These are phyloP conservation scores for Drosophila micromelanica DNA, from an alignment of 1,140 invertebrate genomes.

Conservation along the genomic window DNA sequence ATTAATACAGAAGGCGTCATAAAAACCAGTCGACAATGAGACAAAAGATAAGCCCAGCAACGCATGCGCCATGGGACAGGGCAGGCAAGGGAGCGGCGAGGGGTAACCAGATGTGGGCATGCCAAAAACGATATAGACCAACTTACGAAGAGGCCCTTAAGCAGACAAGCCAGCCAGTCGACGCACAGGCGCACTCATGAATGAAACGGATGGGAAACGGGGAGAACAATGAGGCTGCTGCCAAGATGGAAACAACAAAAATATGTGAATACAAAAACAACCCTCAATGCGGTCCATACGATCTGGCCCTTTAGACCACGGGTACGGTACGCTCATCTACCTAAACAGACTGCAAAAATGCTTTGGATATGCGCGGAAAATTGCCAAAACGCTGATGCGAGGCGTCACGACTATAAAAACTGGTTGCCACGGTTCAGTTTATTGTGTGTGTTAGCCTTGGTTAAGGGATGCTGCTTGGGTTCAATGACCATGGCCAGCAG, in stretches of 20 bases:
- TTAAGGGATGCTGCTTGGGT: slow-evolving; percentile 62
- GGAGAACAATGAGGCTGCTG: slow-evolving; percentile 29
- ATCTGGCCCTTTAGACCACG: slow-evolving; percentile 25
- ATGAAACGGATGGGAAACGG: slow-evolving; percentile 38
- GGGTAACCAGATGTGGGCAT: slow-evolving; percentile 55
- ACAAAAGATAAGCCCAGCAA: slow-evolving; percentile 50
- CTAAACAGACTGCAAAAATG: slow-evolving; percentile 28
- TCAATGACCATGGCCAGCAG: slow-evolving; percentile 55
- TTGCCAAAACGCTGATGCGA: slow-evolving; percentile 47
- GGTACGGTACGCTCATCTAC: slow-evolving; percentile 27
- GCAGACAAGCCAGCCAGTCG: not conserved
- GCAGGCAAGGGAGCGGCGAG: slow-evolving; percentile 3
- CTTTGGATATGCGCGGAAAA: slow-evolving; percentile 46
- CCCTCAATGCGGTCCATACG: slow-evolving; percentile 45
- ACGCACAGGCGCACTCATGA: slow-evolving; percentile 33
- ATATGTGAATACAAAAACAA: slow-evolving; percentile 43
- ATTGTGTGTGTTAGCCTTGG: slow-evolving; percentile 50
- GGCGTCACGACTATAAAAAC: slow-evolving; percentile 37
- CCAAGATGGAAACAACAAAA: slow-evolving; percentile 4
- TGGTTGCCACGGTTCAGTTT: slow-evolving; percentile 41
- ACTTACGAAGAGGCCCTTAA: slow-evolving; percentile 32
- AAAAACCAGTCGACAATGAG: slow-evolving; percentile 62
- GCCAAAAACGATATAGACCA: slow-evolving; percentile 57
- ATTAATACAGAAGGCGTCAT: slow-evolving; percentile 55
- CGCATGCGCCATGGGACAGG: slow-evolving; percentile 52